These are phyloP conservation scores for Leptatherina wallacei DNA, from an alignment of 2,797 vertebrate species.

Conservation along the genomic window DNA sequence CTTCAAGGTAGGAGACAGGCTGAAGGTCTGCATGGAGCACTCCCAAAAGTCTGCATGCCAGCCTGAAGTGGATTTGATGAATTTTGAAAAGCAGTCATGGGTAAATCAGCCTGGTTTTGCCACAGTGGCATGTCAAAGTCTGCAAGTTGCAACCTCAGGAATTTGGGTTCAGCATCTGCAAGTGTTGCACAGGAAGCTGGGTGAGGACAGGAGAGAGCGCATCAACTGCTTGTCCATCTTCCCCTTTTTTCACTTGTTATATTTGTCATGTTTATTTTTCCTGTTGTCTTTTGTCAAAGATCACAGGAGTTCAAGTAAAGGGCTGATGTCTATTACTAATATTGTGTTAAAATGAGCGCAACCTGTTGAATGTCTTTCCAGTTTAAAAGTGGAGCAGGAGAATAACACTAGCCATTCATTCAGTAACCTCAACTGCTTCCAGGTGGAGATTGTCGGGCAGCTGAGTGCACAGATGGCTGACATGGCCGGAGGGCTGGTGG, in stretches of 20 bases:
- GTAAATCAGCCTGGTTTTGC: slow-evolving; percentile 36
- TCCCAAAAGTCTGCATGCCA: slow-evolving; percentile 62
- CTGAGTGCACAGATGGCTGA: slow-evolving; percentile 85
- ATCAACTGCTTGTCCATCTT: slow-evolving; percentile 28
- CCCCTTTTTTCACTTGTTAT: background rate
- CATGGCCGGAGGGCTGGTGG: slow-evolving; percentile 71
- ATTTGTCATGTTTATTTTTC: background rate
- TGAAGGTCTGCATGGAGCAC: slow-evolving; percentile 67
- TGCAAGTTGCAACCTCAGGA: slow-evolving; percentile 40
- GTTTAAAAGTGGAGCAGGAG: background rate
- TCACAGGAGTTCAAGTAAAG: background rate
- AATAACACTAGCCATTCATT: background rate
- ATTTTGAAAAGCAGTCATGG: slow-evolving; percentile 26
- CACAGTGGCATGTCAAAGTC: slow-evolving; percentile 58
- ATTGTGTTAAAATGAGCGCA: background rate
- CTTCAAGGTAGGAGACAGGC: slow-evolving; percentile 69
- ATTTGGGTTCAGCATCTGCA: slow-evolving; percentile 56
- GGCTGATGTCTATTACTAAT: slow-evolving; percentile 5
- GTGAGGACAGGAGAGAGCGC: slow-evolving; percentile 14
- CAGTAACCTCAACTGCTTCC: slow-evolving; percentile 33
- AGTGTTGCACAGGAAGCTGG: slow-evolving; percentile 30
- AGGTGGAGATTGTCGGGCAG: slow-evolving; percentile 85
- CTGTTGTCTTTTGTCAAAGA: slow-evolving; percentile 2
- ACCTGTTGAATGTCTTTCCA: background rate
- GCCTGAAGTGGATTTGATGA: slow-evolving; percentile 45